Percentiles rank a stretch among this genome's conserved stretches.
These are phyloP conservation scores for Mirounga angustirostris DNA, from an alignment of 2,113 vertebrate genomes.

Conservation along the genomic window DNA sequence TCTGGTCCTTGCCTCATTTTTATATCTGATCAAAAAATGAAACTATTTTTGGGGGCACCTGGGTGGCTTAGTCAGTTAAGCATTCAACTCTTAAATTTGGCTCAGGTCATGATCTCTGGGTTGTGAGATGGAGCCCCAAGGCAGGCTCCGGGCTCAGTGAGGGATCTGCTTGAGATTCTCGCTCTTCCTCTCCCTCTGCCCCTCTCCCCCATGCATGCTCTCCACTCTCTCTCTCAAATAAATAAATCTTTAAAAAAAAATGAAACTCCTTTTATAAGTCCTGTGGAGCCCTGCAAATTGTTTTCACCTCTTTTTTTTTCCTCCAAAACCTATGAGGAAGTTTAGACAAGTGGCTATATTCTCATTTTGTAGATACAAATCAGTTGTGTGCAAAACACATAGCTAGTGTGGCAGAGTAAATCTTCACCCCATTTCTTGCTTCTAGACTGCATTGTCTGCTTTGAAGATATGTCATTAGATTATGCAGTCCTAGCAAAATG, in stretches of 20 bases:
- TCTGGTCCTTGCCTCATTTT: background rate
- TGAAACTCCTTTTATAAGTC: background rate
- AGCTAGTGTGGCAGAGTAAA: background rate
- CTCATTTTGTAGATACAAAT: background rate
- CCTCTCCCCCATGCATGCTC: background rate
- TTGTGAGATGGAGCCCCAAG: background rate
- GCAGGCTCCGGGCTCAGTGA: background rate
- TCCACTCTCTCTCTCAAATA: background rate
- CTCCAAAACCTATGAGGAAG: background rate
- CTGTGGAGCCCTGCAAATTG: background rate
- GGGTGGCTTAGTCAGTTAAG: background rate
- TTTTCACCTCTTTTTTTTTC: constrained; percentile 27
- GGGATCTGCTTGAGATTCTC: background rate
- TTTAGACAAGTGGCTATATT: background rate
- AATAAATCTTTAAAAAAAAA: background rate
- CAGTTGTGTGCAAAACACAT: fast-evolving
- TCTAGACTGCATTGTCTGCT: background rate
- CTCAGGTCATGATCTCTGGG: background rate
- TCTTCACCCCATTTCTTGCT: background rate
- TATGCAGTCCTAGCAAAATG: background rate
- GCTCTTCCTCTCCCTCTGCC: background rate
- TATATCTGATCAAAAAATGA: background rate
- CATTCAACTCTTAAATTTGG: background rate
- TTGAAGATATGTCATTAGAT: background rate
- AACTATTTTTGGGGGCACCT: background rate